Percentiles rank a stretch among this genome's conserved stretches.
Conservation (phyloP, 1,140 invertebrate species). For the Lerema accius region DNA sequence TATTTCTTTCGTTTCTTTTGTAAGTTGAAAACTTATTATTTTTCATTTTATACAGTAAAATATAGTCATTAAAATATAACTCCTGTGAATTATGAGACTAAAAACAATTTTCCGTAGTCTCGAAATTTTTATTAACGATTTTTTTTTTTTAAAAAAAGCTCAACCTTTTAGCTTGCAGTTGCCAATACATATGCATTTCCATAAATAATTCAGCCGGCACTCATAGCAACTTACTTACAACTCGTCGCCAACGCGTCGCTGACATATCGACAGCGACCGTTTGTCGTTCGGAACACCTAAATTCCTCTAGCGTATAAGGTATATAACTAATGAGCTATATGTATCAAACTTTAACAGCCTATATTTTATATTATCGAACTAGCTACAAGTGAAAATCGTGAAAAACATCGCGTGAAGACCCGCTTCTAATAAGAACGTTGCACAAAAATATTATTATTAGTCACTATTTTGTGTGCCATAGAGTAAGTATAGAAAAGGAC, state of each 20-base stretch:
- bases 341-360: conserved; percentile 30
- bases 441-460: not conserved
- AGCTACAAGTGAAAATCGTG: conserved; percentile 29
- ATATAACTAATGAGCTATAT: conserved; percentile 17
- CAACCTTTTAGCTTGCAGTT: not conserved
- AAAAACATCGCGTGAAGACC: conserved; percentile 21
- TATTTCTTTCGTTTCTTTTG: no score
- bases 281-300: conserved; percentile 8
- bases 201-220: not conserved
- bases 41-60: no score
- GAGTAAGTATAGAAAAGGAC: no score
- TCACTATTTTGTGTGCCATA: no score
- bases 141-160: not conserved
- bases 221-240: not conserved
- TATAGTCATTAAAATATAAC: no score
- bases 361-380: conserved; percentile 27
- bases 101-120: no score
- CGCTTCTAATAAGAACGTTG: conserved; percentile 19
- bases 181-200: no score
- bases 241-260: not conserved
- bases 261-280: not conserved
- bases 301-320: conserved; percentile 8
- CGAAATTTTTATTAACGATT: no score
- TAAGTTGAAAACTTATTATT: no score
- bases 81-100: no score